These are phyloP conservation scores for Diphyllodes magnificus DNA, from an alignment of 2,113 vertebrate species.

Conservation along the genomic window DNA sequence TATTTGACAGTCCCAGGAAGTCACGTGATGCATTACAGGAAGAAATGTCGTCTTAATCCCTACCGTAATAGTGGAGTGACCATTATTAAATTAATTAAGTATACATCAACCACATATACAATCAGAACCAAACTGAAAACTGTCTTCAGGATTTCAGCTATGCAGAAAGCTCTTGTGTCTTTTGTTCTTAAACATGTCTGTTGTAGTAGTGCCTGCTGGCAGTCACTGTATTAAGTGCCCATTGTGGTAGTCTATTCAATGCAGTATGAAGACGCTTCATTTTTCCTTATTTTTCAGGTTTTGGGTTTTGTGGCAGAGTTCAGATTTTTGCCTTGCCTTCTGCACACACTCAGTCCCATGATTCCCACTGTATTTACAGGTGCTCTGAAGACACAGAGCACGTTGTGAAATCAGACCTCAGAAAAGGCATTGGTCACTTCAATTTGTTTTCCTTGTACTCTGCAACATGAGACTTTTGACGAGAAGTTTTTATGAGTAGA, in stretches of 20 bases:
- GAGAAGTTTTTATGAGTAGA: neutral
- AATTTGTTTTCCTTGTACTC: neutral
- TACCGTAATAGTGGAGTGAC: neutral
- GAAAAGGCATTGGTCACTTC: neutral
- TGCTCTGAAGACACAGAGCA: neutral
- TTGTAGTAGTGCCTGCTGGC: neutral
- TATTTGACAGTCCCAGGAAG: neutral
- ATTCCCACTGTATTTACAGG: neutral
- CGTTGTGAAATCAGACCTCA: rapidly evolving
- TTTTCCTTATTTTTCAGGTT: neutral
- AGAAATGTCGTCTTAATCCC: neutral
- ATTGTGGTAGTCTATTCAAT: neutral
- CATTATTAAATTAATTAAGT: neutral
- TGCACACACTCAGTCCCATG: neutral
- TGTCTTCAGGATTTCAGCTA: neutral
- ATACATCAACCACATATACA: neutral
- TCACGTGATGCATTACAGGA: neutral
- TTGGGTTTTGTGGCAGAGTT: neutral
- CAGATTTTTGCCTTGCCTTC: neutral
- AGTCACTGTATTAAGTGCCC: neutral
- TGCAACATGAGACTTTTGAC: neutral
- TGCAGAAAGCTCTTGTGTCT: neutral
- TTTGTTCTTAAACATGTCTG: neutral
- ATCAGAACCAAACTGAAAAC: neutral
- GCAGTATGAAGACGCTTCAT: neutral